Percentiles rank a stretch among this genome's conserved stretches.
Conservation (phyloP, 2,888 invertebrate species). For the Tortricodes alternella region DNA sequence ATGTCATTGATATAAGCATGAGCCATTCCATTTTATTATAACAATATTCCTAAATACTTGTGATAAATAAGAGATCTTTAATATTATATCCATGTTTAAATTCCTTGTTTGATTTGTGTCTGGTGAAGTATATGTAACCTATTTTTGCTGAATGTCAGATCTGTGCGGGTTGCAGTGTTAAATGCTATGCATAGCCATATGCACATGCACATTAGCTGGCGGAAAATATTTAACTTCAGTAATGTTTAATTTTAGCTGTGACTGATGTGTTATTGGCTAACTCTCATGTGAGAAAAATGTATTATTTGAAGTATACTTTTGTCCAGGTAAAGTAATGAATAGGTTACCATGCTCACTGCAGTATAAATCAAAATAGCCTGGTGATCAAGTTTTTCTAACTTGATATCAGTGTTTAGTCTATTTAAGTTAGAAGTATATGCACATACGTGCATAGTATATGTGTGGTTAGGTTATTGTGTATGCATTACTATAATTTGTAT, state of each 20-base stretch:
- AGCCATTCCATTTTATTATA: slow-evolving; percentile 20
- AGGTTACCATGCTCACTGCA: background rate
- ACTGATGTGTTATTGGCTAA: too few relatives aligned
- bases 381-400: background rate
- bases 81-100: slow-evolving; percentile 31
- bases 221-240: too few relatives aligned
- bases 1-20: background rate
- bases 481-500: background rate
- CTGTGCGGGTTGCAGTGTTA: too few relatives aligned
- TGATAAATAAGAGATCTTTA: slow-evolving; percentile 37
- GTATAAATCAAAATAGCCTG: background rate
- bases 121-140: background rate
- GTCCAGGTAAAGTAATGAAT: background rate
- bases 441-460: background rate
- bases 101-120: slow-evolving; percentile 27
- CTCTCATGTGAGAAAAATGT: too few relatives aligned
- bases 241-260: too few relatives aligned
- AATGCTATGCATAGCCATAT: too few relatives aligned
- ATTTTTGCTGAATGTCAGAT: background rate
- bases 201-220: too few relatives aligned
- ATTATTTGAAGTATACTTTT: too few relatives aligned
- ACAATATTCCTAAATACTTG: slow-evolving; percentile 34
- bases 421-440: background rate
- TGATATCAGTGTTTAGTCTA: background rate
- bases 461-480: slow-evolving; percentile 1